Conservation (phyloP, 2,797 vertebrate genomes). For the Pitangus sulphuratus region DNA sequence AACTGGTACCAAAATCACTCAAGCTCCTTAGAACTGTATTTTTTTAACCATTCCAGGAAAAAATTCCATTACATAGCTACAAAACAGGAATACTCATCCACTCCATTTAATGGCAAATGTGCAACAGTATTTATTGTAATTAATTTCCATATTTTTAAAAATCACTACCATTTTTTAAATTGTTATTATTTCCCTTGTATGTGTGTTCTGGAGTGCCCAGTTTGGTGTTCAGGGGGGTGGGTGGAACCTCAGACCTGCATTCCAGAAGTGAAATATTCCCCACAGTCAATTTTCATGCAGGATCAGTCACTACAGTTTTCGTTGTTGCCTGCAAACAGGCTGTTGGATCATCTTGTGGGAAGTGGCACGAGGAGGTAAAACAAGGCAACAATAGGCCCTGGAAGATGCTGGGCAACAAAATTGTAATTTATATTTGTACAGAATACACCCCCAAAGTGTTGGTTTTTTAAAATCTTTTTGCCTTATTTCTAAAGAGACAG, state of each 20-base stretch:
- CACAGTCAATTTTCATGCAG: not conserved
- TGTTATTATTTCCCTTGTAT: not conserved
- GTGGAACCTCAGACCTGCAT: not conserved
- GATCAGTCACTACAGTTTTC: not conserved
- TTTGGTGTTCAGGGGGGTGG: fast-evolving
- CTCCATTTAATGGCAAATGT: not conserved
- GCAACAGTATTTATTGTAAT: not conserved
- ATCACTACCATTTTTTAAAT: not conserved
- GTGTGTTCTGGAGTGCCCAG: not conserved
- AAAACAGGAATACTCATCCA: not conserved
- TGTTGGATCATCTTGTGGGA: not conserved
- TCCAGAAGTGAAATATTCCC: not conserved
- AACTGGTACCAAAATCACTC: not conserved
- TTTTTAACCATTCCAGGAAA: not conserved
- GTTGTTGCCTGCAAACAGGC: not conserved
- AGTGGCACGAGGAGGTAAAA: not conserved
- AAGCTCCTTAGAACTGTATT: not conserved
- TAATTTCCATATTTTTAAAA: not conserved
- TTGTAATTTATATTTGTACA: no score
- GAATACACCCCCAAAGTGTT: not conserved
- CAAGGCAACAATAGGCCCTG: not conserved
- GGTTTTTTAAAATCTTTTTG: not conserved
- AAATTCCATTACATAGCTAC: not conserved
- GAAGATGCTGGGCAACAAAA: not conserved
- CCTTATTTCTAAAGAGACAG: not conserved